phyloP scores from a whole-genome alignment of 2,113 vertebrate genomes.

The Colossoma macropomum region DNA sequence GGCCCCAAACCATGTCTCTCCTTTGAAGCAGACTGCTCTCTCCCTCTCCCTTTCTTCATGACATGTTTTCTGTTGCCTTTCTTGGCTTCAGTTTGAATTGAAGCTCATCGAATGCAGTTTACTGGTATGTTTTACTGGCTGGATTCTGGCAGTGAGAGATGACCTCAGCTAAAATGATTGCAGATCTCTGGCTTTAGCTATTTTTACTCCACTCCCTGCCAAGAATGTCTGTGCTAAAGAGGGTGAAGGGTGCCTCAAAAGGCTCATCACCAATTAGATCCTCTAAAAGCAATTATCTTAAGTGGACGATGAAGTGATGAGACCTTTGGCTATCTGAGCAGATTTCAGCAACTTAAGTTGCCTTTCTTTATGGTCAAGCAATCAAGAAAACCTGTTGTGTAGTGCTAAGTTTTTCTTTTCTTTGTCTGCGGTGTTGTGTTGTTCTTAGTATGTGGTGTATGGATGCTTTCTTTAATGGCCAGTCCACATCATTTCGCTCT shows the following conservation, averaged over 20 bases:
- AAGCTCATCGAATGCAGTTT: conserved; percentile 37
- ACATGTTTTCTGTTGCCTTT: conserved; percentile 13
- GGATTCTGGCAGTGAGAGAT: conserved; percentile 16
- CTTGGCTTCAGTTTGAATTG: conserved; percentile 20
- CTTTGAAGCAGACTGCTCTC: not conserved
- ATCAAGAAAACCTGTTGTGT: not conserved
- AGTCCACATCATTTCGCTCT: not conserved
- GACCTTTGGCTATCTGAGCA: conserved; percentile 25
- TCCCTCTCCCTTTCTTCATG: not conserved
- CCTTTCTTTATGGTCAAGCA: not conserved
- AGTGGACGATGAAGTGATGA: conserved; percentile 25
- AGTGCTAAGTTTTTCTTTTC: not conserved
- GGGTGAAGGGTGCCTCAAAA: conserved; percentile 26
- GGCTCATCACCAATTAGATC: conserved; percentile 36
- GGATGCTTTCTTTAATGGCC: not conserved
- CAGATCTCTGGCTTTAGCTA: conserved; percentile 42
- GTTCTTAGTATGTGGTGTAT: not conserved
- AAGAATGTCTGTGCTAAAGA: conserved; percentile 20
- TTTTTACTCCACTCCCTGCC: conserved; percentile 18
- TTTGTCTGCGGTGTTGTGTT: not conserved
- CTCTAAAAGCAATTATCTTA: conserved; percentile 41
- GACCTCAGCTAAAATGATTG: conserved; percentile 38
- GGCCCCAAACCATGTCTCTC: conserved; percentile 4
- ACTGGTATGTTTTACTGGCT: conserved; percentile 38
- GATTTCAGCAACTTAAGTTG: not conserved